Conservation (phyloP, 2,113 vertebrate species). For the Cololabis saira region DNA sequence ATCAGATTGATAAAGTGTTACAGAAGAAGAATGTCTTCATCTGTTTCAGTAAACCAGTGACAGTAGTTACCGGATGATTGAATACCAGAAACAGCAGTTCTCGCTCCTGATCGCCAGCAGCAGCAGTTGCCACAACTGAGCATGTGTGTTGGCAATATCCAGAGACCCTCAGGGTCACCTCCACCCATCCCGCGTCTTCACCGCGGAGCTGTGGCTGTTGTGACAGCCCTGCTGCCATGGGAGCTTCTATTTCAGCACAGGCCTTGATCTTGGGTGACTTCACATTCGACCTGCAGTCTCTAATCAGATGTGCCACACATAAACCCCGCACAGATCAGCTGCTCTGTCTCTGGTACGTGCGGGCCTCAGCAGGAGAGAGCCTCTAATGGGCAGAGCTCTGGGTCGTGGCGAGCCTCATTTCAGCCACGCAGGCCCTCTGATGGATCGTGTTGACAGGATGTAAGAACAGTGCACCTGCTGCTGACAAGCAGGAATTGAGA, state of each 20-base stretch:
- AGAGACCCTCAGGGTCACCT: slow-evolving; percentile 61
- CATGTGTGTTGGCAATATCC: slow-evolving; percentile 40
- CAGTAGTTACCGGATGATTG: slow-evolving; percentile 37
- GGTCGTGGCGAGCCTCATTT: slow-evolving; percentile 13
- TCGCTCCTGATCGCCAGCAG: slow-evolving; percentile 34
- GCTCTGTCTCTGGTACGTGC: slow-evolving; percentile 21
- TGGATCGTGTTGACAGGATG: slow-evolving; percentile 7
- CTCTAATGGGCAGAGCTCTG: slow-evolving; percentile 17
- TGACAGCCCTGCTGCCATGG: slow-evolving; percentile 65
- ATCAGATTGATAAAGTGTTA: background rate
- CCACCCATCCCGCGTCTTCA: slow-evolving; percentile 47
- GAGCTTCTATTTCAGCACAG: slow-evolving; percentile 63
- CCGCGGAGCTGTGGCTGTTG: slow-evolving; percentile 42
- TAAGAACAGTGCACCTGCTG: slow-evolving; percentile 29
- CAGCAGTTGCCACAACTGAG: slow-evolving; percentile 31
- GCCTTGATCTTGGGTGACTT: slow-evolving; percentile 69
- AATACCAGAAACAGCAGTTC: slow-evolving; percentile 41
- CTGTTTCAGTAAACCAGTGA: slow-evolving; percentile 14
- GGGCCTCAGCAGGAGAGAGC: background rate
- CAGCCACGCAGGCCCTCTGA: slow-evolving; percentile 13
- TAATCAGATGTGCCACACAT: slow-evolving; percentile 61
- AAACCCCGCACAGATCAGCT: slow-evolving; percentile 47
- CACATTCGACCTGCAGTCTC: slow-evolving; percentile 34
- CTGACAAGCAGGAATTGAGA: slow-evolving; percentile 2
- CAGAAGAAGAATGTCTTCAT: background rate